These are phyloP conservation scores for Larimichthys polyactis DNA, from an alignment of 2,113 vertebrate genomes.

Conservation along the genomic window DNA sequence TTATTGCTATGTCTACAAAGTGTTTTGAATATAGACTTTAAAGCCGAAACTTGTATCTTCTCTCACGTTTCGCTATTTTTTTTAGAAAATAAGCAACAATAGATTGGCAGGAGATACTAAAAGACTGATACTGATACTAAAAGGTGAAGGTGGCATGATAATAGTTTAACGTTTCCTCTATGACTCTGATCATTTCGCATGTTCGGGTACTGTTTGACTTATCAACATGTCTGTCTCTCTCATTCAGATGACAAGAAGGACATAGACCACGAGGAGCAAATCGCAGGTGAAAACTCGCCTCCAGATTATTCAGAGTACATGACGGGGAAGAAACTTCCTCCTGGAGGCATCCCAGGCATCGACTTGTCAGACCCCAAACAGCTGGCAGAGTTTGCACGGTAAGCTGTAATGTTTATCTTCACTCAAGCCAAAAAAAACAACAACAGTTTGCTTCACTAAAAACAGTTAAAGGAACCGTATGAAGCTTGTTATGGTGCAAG, in stretches of 20 bases:
- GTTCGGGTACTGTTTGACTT: not conserved
- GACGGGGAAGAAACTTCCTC: constrained; percentile 98
- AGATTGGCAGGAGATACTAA: not conserved
- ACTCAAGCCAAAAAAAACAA: not conserved
- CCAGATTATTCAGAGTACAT: constrained; percentile 99
- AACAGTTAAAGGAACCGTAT: not conserved
- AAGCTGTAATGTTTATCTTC: constrained; percentile 51
- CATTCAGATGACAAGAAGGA: constrained; percentile 98
- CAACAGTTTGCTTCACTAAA: not conserved
- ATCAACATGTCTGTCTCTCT: constrained; percentile 14
- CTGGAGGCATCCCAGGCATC: constrained; percentile 97
- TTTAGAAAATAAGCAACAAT: not conserved
- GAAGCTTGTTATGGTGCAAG: too few relatives aligned
- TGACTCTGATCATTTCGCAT: not conserved
- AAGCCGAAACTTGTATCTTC: not conserved
- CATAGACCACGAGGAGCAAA: constrained; percentile 98
- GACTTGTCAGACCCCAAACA: constrained; percentile 98
- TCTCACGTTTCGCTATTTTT: not conserved
- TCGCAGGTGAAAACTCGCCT: constrained; percentile 96
- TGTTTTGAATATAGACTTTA: not conserved
- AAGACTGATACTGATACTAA: too few relatives aligned
- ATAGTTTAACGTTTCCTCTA: not conserved
- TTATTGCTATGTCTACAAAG: not conserved
- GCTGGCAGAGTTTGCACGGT: constrained; percentile 98
- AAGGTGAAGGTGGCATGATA: not conserved